Evolutionary conservation across 2,113 vertebrate species (phyloP), one percentile per base, ranked within the genome.

Genomic region (Donacobius atricapilla): DNA sequence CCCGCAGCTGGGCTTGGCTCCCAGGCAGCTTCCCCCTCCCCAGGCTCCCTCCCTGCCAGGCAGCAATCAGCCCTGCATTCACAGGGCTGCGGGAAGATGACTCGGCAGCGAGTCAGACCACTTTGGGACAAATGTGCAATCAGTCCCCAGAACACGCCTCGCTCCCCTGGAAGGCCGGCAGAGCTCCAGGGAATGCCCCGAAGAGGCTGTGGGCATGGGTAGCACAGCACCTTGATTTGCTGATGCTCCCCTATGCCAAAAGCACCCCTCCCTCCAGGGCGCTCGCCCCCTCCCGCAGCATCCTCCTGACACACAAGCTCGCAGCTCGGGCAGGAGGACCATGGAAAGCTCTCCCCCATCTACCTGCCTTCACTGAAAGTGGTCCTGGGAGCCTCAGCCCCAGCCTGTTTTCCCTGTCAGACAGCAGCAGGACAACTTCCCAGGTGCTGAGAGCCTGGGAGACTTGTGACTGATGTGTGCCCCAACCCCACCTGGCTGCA

Each of bases 31-130:
- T 47, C 68, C 61, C 56, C 40, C 47, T 10, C 54, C 23, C 75
- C 15, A 0, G 9, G 7, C 72, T 56, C 68, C 68, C 83, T 56
- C 89, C 69, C 78, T 27, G 57, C 90, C 93, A 94, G 94, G 93
- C 93, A 79, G 91, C 84, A 96, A 96, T 96, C 94, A 96, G 95
- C 79, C 82, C 71, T 42, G 92, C 81, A 95, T 97, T 96, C 94
- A 97, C 40, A 70, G 86, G 88, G 75, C 89, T 91, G 91, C 60
- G n/a, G 50, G 86, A 94, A 31, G 95, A 94, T 91, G 94, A 97
- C 95, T 96, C 95, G 92, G 92, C 93, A 94, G 58, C 83, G 54
- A 97, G 95, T 90, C 93, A 96, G 82, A 93, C 88, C 79, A 13
- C 90, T 89, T 11, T 2, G 86, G 96, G 76, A 94, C 83, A 95